phyloP scores from a whole-genome alignment of 2,888 invertebrate genomes.

The Cyclophora punctaria region DNA sequence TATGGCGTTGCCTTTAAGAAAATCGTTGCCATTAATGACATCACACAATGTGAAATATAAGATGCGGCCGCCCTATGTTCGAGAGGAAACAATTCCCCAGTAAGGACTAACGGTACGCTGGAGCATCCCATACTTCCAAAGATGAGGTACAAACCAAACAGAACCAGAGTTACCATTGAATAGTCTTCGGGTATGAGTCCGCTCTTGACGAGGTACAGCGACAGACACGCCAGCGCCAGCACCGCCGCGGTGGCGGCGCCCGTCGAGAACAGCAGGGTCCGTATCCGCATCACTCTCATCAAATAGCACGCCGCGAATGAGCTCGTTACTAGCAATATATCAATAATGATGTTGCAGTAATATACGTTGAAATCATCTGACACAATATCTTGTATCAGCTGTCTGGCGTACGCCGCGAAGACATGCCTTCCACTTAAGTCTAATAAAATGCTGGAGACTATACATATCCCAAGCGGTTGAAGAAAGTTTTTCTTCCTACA shows the following conservation, averaged over 20 bases:
- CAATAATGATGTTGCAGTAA: conserved; percentile 40
- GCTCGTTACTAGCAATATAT: conserved; percentile 38
- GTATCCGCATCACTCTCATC: conserved; percentile 38
- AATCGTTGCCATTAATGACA: conserved; percentile 34
- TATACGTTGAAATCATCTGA: conserved; percentile 31
- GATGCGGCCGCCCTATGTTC: conserved; percentile 42
- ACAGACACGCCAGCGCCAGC: conserved; percentile 30
- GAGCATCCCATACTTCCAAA: conserved; percentile 49
- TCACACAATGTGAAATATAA: conserved; percentile 1
- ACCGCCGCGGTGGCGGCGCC: conserved; percentile 35
- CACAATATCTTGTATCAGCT: conserved; percentile 40
- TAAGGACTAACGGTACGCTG: conserved; percentile 42
- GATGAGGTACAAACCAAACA: conserved; percentile 41
- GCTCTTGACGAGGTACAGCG: conserved; percentile 30
- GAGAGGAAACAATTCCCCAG: conserved; percentile 52
- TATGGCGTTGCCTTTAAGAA: conserved; percentile 35
- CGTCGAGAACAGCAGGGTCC: conserved; percentile 39
- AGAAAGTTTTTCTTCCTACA: conserved; percentile 41
- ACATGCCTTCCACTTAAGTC: conserved; percentile 45
- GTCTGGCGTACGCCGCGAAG: conserved; percentile 44
- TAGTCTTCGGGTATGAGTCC: conserved; percentile 25
- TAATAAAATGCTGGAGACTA: conserved; percentile 29
- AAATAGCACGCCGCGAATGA: conserved; percentile 36
- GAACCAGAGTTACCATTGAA: conserved; percentile 30
- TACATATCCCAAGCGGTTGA: conserved; percentile 36